Conservation (phyloP, 1,140 invertebrate species). For the Brachionus sp. region DNA sequence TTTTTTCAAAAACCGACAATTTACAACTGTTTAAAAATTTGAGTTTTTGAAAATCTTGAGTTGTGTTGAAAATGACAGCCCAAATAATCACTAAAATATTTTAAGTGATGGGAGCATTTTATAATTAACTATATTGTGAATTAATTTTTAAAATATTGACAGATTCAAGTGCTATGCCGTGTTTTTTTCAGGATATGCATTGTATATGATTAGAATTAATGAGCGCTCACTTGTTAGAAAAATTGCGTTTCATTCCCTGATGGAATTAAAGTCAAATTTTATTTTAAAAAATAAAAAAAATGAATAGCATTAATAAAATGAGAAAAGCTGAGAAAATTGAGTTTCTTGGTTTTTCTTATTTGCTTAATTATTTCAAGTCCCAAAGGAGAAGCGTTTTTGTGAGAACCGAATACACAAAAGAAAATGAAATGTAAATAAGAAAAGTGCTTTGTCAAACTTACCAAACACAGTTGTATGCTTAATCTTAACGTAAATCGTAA, state of each 20-base stretch:
- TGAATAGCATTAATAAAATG: background rate
- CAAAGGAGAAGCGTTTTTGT: background rate
- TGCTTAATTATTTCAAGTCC: background rate
- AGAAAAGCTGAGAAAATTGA: constrained; percentile 1
- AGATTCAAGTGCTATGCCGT: background rate
- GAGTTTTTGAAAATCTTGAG: background rate
- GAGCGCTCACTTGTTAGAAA: constrained; percentile 5
- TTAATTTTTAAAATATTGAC: background rate
- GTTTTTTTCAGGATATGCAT: background rate
- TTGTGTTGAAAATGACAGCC: background rate
- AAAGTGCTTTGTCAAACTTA: background rate
- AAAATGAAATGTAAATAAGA: background rate
- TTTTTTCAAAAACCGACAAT: too few relatives aligned
- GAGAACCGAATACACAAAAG: background rate
- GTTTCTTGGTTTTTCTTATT: background rate
- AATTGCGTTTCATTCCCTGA: background rate
- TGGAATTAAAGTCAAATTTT: background rate
- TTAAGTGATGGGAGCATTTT: background rate
- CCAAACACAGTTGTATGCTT: background rate
- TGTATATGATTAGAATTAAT: constrained; percentile 11
- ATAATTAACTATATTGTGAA: background rate
- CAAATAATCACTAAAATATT: background rate
- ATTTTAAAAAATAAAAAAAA: background rate
- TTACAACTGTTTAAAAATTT: too few relatives aligned
- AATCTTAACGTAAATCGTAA: background rate